Base-by-base conservation (phyloP, 2,888 invertebrate genomes). In the Calephelis perditalis region DNA sequence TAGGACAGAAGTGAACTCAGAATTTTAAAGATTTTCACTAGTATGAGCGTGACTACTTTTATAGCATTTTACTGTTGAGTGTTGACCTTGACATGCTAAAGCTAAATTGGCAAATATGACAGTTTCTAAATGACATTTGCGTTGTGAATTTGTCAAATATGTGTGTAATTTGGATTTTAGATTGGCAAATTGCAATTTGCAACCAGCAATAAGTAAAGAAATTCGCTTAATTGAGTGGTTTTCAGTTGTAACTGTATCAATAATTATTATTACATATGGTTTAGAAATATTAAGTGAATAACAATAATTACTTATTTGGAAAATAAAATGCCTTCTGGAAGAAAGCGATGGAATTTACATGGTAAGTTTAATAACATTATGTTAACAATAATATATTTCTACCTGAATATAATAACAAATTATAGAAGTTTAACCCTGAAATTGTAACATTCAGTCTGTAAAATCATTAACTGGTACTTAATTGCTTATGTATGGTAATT, bases 281-380 rank as follows among this genome's bases (percentile, higher is more conserved):
- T 52, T 1, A 11, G 6, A 11, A 52, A 52, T 52, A 52, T 7
- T 52, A 52, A 52, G 52, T 52, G 52, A 35, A 35, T 4, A 35
- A 15, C n/a, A 11, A 11, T 49, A 49, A 8, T 52, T 35, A 52
- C 52, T 11, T 26, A 26, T 49, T 26, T 52, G 52, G 35, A 52
- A 43, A 62, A 68, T 74, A 79, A 73, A 70, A 86, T 86, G 86
- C 92, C 93, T 76, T 92, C 94, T 79, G 94, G 94, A 69, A 88
- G 95, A 75, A 95, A 95, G 86, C 94, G 94, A 75, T 95, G 95
- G 95, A 94, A 93, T 75, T 84, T 95, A 71, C 94, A 94, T 86
- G 94, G 95, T 95, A 92, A 85, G 84, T 77, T 56, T 55, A 49
- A 40, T 56, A 58, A 57, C 35, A 35, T 44, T 49, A 55, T 46